Evolutionary conservation across 2,113 vertebrate species (phyloP), one percentile per base, ranked within the genome.

Genomic region (Tonatia bakeri): DNA sequence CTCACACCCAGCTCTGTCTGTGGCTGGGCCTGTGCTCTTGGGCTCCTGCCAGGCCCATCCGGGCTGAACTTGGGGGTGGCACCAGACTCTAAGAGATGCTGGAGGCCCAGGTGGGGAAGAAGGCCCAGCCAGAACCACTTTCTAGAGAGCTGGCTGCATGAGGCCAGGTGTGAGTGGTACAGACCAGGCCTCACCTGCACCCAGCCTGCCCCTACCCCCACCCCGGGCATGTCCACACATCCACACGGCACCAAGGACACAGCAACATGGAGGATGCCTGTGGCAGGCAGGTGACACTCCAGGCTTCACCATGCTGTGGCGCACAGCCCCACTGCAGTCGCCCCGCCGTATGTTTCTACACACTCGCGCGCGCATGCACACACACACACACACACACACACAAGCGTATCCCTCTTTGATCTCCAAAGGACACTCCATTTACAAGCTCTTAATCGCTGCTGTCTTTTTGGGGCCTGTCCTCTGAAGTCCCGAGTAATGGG

Each of bases 401-500:
- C 91, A 56, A 28, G 83, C 86, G 3, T 52, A 61, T 72, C 97
- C 89, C 96, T 97, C 99, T 99, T 99, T 99, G 99, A 99, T 99
- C 99, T 99, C 98, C 96, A 95, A 96, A 98, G 98, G 98, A 97
- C 98, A 96, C 98, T 98, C 98, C 98, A 98, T 99, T 99, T 99
- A 98, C 98, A 76, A 98, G 98, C 98, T 98, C 98, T 98, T 98
- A 97, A 98, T 98, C 94, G 96, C 97, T 97, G 97, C 98, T 95
- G 98, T 98, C 97, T 98, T 98, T 98, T 98, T 98, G 98, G 97
- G 98, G 98, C 97, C 98, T 97, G 97, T 98, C 98, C 97, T 99
- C 98, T 98, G 98, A 99, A 98, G 98, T 98, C 98, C 97, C 98
- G 88, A 98, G 97, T 99, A 99, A 99, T 98, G 98, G 98, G 99